Percentiles rank a stretch among this genome's conserved stretches.
Evolutionary conservation across 2,888 invertebrate species (phyloP).

Genomic region (Oscheius sp.): DNA sequence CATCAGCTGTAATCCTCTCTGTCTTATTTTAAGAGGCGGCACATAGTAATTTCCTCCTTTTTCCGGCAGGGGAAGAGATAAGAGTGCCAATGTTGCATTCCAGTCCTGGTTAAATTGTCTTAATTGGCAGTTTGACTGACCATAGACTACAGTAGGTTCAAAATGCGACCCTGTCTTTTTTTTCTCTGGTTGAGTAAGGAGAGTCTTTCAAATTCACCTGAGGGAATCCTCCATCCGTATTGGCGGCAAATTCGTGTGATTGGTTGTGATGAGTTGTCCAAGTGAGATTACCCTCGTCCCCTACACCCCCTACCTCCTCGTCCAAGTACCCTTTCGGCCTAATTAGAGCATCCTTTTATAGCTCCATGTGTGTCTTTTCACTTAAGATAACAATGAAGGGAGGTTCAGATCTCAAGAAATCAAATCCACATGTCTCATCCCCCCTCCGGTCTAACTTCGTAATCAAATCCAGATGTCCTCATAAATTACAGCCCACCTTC

Average conservation of each 20-base stretch:
- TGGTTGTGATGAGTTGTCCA: conserved; percentile 34
- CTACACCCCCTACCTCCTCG: neutral
- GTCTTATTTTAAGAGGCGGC: neutral
- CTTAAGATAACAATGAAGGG: neutral
- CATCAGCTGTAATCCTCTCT: conserved; percentile 15
- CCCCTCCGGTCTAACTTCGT: conserved; percentile 7
- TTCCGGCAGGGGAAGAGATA: neutral
- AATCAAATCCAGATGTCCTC: conserved; percentile 32
- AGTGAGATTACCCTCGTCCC: conserved; percentile 34
- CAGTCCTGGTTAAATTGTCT: neutral
- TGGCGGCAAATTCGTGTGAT: conserved; percentile 37
- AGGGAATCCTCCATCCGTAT: neutral
- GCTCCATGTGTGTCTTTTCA: neutral
- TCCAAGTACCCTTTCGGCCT: conserved; percentile 14
- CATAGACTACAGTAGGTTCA: neutral
- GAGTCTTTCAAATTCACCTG: conserved; percentile 1
- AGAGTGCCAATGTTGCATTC: conserved; percentile 6
- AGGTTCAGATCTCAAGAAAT: neutral
- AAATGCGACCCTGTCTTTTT: neutral
- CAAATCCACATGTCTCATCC: conserved; percentile 9
- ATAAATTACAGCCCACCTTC: conserved; percentile 19
- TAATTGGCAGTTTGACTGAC: neutral
- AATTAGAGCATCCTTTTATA: neutral
- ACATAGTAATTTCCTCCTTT: neutral
- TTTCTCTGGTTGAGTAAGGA: neutral